Conservation (phyloP, 1,140 invertebrate species). For the Papilio polytes region DNA sequence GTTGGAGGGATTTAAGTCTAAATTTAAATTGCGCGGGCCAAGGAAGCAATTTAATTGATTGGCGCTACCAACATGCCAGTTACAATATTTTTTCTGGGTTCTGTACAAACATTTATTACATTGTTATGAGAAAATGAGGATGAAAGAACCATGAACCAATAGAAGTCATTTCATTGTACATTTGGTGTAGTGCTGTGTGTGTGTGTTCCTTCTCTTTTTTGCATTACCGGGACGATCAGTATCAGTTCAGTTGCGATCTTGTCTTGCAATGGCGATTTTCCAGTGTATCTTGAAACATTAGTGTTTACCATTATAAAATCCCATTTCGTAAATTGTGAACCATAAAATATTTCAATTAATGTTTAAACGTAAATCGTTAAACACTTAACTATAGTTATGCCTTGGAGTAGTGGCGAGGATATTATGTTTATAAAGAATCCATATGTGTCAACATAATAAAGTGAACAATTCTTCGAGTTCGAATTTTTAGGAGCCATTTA, state of each 20-base stretch:
- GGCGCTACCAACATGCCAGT: constrained; percentile 43
- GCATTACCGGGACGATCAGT: constrained; percentile 18
- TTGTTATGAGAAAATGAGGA: not conserved
- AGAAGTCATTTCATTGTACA: constrained; percentile 1
- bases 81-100: constrained; percentile 33
- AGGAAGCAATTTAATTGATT: constrained; percentile 43
- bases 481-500: constrained; percentile 78
- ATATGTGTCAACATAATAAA: constrained; percentile 37
- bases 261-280: constrained; percentile 31
- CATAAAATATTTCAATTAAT: not conserved
- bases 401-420: constrained; percentile 20
- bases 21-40: not conserved
- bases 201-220: constrained; percentile 21
- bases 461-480: constrained; percentile 31
- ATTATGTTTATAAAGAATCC: constrained; percentile 36
- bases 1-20: not conserved
- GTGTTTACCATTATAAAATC: constrained; percentile 25
- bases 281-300: constrained; percentile 10
- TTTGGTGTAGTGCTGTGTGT: not conserved
- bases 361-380: constrained; percentile 10
- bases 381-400: constrained; percentile 10
- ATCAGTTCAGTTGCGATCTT: constrained; percentile 14
- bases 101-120: not conserved
- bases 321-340: constrained; percentile 26
- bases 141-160: not conserved